These are phyloP conservation scores for Orthosia cruda DNA, from an alignment of 2,888 invertebrate species.

Conservation along the genomic window DNA sequence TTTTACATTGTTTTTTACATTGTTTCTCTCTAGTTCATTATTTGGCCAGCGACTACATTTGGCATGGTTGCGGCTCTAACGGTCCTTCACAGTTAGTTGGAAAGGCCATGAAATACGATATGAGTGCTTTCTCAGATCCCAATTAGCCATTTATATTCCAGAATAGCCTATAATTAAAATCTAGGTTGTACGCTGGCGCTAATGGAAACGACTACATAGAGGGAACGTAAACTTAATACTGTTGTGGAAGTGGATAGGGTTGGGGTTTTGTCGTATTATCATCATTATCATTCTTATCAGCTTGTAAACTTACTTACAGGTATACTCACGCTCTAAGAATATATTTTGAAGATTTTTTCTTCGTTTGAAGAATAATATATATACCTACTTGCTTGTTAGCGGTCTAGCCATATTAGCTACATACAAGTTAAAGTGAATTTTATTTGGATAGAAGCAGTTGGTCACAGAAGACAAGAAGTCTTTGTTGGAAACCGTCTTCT, in stretches of 20 bases:
- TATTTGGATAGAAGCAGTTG: too few relatives aligned
- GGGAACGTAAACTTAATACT: constrained; percentile 33
- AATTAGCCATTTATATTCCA: constrained; percentile 56
- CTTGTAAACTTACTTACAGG: neutral
- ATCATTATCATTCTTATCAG: constrained; percentile 28
- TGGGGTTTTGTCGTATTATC: constrained; percentile 4
- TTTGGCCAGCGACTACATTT: constrained; percentile 39
- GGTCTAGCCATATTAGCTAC: too few relatives aligned
- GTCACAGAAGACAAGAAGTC: too few relatives aligned
- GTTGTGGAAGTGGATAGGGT: constrained; percentile 22
- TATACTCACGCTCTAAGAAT: too few relatives aligned
- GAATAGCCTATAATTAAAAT: constrained; percentile 53
- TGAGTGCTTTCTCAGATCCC: constrained; percentile 54
- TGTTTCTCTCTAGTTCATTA: constrained; percentile 39
- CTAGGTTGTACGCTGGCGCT: constrained; percentile 15
- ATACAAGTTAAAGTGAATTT: too few relatives aligned
- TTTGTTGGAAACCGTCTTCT: too few relatives aligned
- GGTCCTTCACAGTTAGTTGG: constrained; percentile 46
- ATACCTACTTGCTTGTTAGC: too few relatives aligned
- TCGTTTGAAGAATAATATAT: too few relatives aligned
- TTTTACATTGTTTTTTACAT: too few relatives aligned
- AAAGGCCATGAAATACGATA: constrained; percentile 59
- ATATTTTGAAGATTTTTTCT: neutral
- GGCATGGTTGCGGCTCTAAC: constrained; percentile 39
- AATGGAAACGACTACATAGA: constrained; percentile 20